Evolutionary conservation across 2,113 vertebrate genomes (phyloP).

Genomic region (Barbus barbus): DNA sequence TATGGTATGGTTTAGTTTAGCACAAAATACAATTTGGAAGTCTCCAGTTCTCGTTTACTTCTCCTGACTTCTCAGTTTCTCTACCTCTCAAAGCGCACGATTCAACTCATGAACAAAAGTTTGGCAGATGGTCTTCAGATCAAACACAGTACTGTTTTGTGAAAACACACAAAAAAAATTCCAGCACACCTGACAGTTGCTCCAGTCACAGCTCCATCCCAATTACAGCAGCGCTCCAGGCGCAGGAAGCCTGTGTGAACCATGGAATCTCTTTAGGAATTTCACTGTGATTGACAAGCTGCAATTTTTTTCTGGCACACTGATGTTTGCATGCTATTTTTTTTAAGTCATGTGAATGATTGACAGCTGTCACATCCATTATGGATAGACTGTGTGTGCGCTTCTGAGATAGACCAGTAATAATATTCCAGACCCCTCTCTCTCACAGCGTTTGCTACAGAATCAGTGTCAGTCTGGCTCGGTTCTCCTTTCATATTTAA

Average conservation of each 20-base stretch:
- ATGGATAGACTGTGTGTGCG: conserved; percentile 27
- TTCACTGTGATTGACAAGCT: conserved; percentile 36
- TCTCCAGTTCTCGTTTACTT: not conserved
- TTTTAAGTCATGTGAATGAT: conserved; percentile 25
- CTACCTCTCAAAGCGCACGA: not conserved
- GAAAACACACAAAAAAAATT: not conserved
- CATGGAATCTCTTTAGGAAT: not conserved
- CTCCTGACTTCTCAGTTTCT: conserved; percentile 17
- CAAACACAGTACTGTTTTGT: not conserved
- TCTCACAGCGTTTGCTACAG: not conserved
- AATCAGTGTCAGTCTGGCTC: not conserved
- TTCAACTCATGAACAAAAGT: not conserved
- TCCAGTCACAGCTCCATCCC: conserved; percentile 17
- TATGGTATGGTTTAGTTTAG: not conserved
- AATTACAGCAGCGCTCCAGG: conserved; percentile 17
- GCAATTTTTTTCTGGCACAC: conserved; percentile 12
- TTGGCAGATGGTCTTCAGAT: not conserved
- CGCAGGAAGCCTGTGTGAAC: not conserved
- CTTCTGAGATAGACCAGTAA: conserved; percentile 35
- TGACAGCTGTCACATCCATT: conserved; percentile 51
- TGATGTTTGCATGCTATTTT: conserved; percentile 32
- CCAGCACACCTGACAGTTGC: not conserved
- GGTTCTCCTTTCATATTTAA: conserved; percentile 16
- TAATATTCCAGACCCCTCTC: not conserved
- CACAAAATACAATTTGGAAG: not conserved